phyloP scores from a whole-genome alignment of 2,888 invertebrate genomes.

The Drosophila fungiperda region DNA sequence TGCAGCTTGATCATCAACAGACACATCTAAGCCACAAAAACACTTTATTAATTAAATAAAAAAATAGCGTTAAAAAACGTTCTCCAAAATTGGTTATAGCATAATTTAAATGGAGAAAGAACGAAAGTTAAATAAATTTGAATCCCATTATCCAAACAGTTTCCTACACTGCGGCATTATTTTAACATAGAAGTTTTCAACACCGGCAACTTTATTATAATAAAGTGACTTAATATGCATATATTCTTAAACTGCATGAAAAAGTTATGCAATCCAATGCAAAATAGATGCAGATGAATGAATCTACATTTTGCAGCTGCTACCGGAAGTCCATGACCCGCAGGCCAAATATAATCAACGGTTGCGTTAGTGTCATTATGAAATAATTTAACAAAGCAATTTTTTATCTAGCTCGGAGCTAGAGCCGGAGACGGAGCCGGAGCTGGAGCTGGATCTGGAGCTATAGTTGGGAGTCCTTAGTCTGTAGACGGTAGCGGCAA shows the following conservation, averaged over 20 bases:
- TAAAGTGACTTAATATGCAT: conserved; percentile 6
- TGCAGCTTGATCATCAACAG: conserved; percentile 26
- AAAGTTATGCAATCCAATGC: conserved; percentile 25
- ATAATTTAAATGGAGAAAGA: neutral
- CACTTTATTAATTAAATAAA: neutral
- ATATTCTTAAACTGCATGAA: conserved; percentile 4
- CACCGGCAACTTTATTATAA: neutral
- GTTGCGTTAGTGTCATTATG: conserved; percentile 78
- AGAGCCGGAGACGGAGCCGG: neutral
- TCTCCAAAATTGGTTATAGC: neutral
- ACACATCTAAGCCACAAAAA: conserved; percentile 11
- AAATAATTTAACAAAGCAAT: conserved; percentile 79
- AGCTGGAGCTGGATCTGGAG: neutral
- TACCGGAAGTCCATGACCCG: conserved; percentile 75
- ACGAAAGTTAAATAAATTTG: neutral
- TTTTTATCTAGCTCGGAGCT: conserved; percentile 62
- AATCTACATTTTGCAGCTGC: conserved; percentile 48
- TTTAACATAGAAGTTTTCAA: neutral
- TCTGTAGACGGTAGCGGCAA: conserved; percentile 17
- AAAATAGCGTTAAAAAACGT: neutral
- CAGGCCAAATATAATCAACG: conserved; percentile 77
- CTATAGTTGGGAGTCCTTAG: conserved; percentile 21
- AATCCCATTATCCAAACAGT: neutral
- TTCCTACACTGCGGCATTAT: neutral
- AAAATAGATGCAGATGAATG: conserved; percentile 47